Conservation (phyloP, 1,140 invertebrate species). For the Lethrus apterus region DNA sequence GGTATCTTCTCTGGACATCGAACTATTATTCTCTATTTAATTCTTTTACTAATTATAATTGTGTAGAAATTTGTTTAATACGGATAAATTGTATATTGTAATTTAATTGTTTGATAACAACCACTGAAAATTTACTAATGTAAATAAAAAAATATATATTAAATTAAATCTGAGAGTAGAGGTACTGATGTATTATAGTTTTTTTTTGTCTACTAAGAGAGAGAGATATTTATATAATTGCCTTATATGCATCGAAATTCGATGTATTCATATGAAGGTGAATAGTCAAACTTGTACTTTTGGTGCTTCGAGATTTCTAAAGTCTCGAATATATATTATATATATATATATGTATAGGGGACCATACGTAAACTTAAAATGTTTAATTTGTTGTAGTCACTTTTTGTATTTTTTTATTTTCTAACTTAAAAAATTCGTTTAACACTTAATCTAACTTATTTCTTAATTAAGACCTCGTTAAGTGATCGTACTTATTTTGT, state of each 20-base stretch:
- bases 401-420: not conserved
- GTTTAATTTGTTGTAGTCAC: constrained; percentile 2
- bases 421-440: not conserved
- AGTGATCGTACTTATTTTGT: constrained; percentile 9
- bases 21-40: constrained; percentile 10
- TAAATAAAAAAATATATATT: constrained; percentile 15
- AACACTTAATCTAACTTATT: constrained; percentile 5
- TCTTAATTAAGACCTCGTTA: not conserved
- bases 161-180: constrained; percentile 19
- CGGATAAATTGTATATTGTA: constrained; percentile 10
- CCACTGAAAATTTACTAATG: constrained; percentile 4
- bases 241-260: constrained; percentile 21
- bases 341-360: constrained; percentile 13
- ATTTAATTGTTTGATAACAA: constrained; percentile 5
- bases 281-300: constrained; percentile 11
- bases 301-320: constrained; percentile 19
- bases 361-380: constrained; percentile 19
- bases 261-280: constrained; percentile 16
- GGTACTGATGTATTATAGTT: constrained; percentile 18
- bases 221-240: constrained; percentile 15
- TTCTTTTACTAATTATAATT: constrained; percentile 7
- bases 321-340: too few species aligned
- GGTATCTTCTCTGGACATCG: not conserved
- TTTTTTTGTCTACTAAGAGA: too few species aligned
- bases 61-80: constrained; percentile 10